Percentiles rank a stretch among this genome's conserved stretches.
Conservation (phyloP, 2,113 vertebrate genomes). For the Acanthisitta chloris region DNA sequence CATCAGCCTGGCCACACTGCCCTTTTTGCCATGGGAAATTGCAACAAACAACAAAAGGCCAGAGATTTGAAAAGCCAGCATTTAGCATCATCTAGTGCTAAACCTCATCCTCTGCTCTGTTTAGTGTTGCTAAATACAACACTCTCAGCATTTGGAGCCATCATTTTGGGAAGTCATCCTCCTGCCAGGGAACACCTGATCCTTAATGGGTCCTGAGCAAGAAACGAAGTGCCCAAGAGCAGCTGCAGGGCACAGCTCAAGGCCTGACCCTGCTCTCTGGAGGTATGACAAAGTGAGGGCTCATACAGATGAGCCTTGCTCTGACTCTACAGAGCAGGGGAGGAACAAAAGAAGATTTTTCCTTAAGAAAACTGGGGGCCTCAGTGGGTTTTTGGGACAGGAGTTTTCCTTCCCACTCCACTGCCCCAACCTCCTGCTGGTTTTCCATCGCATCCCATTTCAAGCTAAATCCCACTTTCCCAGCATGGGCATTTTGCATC, state of each 20-base stretch:
- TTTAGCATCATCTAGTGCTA: slow-evolving; percentile 25
- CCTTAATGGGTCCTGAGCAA: accelerated
- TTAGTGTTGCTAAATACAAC: neutral
- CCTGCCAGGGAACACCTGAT: neutral
- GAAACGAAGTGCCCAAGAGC: neutral
- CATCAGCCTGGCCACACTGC: accelerated
- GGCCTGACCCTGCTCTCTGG: neutral
- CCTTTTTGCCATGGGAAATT: neutral
- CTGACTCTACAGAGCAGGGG: accelerated
- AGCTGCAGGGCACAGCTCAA: neutral
- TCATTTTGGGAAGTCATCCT: accelerated
- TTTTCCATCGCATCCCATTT: neutral
- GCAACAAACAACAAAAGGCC: too few relatives aligned
- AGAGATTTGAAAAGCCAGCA: neutral
- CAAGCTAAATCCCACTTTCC: neutral
- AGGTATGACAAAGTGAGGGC: neutral
- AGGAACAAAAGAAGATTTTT: neutral
- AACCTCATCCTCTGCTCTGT: neutral
- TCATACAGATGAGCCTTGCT: accelerated
- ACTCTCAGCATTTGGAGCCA: accelerated
- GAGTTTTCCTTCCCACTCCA: neutral
- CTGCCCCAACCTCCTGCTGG: slow-evolving; percentile 37
- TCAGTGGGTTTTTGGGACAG: neutral
- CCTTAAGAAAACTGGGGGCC: neutral
- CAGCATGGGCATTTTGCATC: neutral